phyloP scores from a whole-genome alignment of 92 coral and sea anemone species.

The Epizoanthus fatuus region DNA sequence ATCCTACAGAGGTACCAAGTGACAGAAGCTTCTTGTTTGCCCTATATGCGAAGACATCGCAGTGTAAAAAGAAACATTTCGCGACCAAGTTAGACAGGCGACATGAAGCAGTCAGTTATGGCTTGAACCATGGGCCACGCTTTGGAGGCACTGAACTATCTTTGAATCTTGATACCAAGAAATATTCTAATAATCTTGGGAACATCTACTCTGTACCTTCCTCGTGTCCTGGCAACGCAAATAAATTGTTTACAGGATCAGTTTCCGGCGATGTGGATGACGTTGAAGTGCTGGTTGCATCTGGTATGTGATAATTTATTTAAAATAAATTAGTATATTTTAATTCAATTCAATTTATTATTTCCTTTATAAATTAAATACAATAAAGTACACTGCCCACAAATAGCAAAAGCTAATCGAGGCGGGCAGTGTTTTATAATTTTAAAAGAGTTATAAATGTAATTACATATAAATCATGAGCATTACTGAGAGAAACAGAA shows the following conservation, averaged over 20 bases:
- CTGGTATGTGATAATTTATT: background rate
- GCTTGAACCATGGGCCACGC: background rate
- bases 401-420: too few species aligned
- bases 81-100: background rate
- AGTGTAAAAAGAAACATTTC: background rate
- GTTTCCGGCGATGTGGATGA: background rate
- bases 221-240: background rate
- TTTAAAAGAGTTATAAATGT: too few species aligned
- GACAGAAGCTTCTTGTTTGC: conserved; percentile 8
- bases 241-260: background rate
- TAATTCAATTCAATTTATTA: too few species aligned
- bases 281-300: background rate
- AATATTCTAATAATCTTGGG: background rate
- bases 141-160: background rate
- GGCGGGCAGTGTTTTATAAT: too few species aligned
- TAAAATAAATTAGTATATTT: background rate
- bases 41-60: background rate
- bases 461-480: too few species aligned
- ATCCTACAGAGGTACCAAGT: background rate
- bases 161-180: background rate
- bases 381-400: too few species aligned
- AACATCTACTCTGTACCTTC: background rate
- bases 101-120: background rate
- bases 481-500: too few species aligned
- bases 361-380: too few species aligned